Base-by-base conservation (phyloP, 2,888 invertebrate genomes). In the Thelaira solivaga region DNA sequence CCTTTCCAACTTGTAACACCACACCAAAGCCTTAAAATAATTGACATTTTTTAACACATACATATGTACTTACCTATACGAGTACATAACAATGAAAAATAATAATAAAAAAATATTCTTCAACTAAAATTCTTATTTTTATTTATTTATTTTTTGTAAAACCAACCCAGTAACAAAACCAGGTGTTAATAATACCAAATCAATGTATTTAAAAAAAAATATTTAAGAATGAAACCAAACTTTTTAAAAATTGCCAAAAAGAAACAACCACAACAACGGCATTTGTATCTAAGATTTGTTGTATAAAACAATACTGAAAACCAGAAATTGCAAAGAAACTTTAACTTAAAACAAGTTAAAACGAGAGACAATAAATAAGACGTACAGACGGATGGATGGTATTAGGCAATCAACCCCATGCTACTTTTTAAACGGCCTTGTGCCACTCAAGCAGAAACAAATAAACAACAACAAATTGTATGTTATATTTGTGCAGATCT, bases 381-480 rank as follows among this genome's bases (percentile, higher is more conserved):
- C 39, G n/a, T 47, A 57, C 43, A 31, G 39, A 64, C 47, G 26
- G 45, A 57, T 31, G 36, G 45, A 22, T 43, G 16, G 10, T 59
- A 61, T 78, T 74, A 45, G 64, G 74, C 78, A 78, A 78, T 74
- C 59, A 51, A 73, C 74, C 74, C 64, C 78, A 74, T 69, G 67
- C 74, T 61, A 67, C 74, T 68, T 49, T 64, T 31, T 45, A 59
- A 78, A 74, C 51, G 78, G 59, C 78, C 78, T 78, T 78, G 78
- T 78, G 78, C 78, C 45, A 78, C 78, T 78, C 69, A 78, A 64
- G 64, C 78, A 78, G 69, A 78, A 78, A 57, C 65, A 76, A 71
- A 26, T 24, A 36, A 45, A 26, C 71, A 65, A 59, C 45, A 41
- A 53, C 18, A 51, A 61, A 61, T 49, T 61, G 24, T 49, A 62